Evolutionary conservation across 2,888 invertebrate species (phyloP).

Genomic region (Agrochola lychnidis): DNA sequence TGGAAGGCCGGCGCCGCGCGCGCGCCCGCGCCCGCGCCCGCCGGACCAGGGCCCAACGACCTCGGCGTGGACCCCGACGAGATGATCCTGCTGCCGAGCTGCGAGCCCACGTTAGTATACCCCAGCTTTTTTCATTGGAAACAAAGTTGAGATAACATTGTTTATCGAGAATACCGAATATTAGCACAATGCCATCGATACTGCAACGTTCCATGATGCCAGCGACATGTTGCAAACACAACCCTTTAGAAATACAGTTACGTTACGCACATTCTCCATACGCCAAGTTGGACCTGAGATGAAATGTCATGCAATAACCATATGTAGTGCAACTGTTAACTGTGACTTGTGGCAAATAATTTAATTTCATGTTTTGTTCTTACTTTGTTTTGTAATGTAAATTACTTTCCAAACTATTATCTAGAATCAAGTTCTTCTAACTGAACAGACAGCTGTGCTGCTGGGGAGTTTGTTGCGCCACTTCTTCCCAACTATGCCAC

Average conservation of each 20-base stretch:
- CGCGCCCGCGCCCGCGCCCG: neutral
- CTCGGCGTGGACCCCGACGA: constrained; percentile 69
- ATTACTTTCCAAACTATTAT: too few species aligned
- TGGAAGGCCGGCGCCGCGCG: constrained; percentile 92
- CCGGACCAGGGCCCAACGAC: constrained; percentile 51
- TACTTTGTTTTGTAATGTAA: too few species aligned
- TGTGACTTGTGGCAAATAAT: too few species aligned
- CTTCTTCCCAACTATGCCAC: too few species aligned
- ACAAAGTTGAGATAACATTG: neutral
- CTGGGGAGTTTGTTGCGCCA: too few species aligned
- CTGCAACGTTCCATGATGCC: neutral
- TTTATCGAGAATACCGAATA: neutral
- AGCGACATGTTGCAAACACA: too few species aligned
- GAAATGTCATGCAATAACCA: neutral
- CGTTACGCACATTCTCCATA: neutral
- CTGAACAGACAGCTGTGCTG: too few species aligned
- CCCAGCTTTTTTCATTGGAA: neutral
- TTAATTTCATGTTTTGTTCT: too few species aligned
- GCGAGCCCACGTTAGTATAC: constrained; percentile 78
- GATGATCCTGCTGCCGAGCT: constrained; percentile 81
- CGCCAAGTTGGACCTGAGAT: neutral
- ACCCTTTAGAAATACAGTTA: neutral
- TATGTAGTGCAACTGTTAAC: neutral
- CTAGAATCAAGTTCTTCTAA: too few species aligned
- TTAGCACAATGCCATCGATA: neutral